These are phyloP conservation scores for Megaleporinus macrocephalus DNA, from an alignment of 2,113 vertebrate genomes.

Conservation along the genomic window DNA sequence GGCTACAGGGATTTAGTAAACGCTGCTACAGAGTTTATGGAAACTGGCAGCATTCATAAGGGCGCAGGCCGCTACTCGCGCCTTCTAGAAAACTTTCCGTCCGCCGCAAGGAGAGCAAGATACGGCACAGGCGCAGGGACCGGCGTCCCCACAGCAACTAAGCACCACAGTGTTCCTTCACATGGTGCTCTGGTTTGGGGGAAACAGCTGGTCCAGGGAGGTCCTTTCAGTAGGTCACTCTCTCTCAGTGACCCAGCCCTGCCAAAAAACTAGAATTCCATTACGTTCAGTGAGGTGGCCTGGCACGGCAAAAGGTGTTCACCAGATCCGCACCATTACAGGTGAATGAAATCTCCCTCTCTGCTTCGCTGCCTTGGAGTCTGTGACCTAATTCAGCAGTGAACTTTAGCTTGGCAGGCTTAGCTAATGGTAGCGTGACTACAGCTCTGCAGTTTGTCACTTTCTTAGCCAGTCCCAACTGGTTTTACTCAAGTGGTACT, in stretches of 20 bases:
- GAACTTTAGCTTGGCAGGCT: conserved; percentile 44
- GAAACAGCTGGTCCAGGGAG: background rate
- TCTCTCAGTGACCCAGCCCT: conserved; percentile 1
- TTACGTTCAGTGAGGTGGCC: background rate
- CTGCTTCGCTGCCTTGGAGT: background rate
- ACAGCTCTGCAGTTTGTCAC: conserved; percentile 33
- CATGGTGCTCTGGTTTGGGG: conserved; percentile 1
- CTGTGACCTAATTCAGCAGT: conserved; percentile 50
- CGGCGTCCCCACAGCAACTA: background rate
- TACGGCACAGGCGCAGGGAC: conserved; percentile 26
- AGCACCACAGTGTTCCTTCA: conserved; percentile 30
- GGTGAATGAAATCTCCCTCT: conserved; percentile 5
- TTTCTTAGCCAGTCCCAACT: conserved; percentile 5
- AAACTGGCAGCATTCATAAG: conserved; percentile 16
- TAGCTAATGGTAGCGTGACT: conserved; percentile 37
- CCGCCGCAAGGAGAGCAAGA: background rate
- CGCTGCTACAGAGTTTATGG: background rate
- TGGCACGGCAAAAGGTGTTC: conserved; percentile 1
- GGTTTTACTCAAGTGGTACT: conserved; percentile 5
- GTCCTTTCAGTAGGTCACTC: background rate
- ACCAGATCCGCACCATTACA: conserved; percentile 10
- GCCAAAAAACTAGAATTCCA: conserved; percentile 35
- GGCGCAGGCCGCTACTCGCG: conserved; percentile 19
- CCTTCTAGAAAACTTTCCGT: conserved; percentile 32
- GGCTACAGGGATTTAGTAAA: conserved; percentile 23